Percentiles rank a stretch among this genome's conserved stretches.
Conservation (phyloP, 2,113 vertebrate genomes). For the Trematomus loennbergii region DNA sequence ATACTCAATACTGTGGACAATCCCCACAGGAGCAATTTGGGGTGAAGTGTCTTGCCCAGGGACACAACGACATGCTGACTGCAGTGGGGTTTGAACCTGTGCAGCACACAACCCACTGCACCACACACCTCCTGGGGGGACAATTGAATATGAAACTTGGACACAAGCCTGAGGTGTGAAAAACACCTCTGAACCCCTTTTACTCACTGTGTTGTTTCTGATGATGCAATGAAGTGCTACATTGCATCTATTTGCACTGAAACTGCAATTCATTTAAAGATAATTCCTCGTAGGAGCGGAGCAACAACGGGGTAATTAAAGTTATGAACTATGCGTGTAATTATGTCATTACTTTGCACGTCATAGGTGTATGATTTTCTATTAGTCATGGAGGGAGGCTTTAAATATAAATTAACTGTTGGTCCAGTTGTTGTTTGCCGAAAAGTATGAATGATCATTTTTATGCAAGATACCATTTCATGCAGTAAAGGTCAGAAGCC, state of each 20-base stretch:
- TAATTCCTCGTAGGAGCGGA: neutral
- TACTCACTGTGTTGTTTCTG: neutral
- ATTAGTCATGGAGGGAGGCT: neutral
- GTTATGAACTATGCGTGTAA: constrained; percentile 4
- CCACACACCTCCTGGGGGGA: too few relatives aligned
- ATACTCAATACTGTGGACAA: too few relatives aligned
- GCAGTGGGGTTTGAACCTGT: too few relatives aligned
- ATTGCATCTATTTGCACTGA: constrained; percentile 38
- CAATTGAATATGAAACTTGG: constrained; percentile 2
- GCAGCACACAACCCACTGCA: too few relatives aligned
- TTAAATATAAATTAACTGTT: neutral
- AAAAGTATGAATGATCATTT: neutral
- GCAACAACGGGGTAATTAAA: constrained; percentile 10
- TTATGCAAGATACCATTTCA: neutral
- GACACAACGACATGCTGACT: too few relatives aligned
- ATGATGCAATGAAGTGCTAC: neutral
- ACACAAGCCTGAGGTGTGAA: neutral
- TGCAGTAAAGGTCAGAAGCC: neutral
- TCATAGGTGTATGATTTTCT: neutral
- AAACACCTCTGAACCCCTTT: neutral
- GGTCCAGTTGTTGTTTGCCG: neutral
- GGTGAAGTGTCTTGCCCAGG: too few relatives aligned
- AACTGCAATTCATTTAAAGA: neutral
- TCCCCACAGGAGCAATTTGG: too few relatives aligned
- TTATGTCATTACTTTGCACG: neutral